Base-by-base conservation (phyloP, 2,888 invertebrate species). In the Lithophane ornitopus region DNA sequence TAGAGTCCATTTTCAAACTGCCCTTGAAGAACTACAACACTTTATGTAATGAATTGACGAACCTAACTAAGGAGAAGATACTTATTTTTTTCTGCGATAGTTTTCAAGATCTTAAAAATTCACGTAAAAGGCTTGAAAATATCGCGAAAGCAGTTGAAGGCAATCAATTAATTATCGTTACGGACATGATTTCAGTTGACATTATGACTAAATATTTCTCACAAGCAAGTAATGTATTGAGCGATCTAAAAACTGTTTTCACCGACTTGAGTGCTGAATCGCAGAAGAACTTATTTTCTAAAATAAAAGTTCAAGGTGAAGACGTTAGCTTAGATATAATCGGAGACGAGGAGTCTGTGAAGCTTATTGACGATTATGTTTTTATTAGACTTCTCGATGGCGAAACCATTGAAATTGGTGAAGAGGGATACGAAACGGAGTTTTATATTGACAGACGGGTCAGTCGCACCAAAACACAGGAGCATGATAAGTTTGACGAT, bases 281-380 rank as follows among this genome's bases (percentile, higher is more conserved):
- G 12, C 78, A 76, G 16, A 75, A 39, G 7, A 68, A 71, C 12
- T 26, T 86, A 34, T 4, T 58, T 80, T 63, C 65, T n/a, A 62
- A 62, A 61, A 46, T 80, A 9, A 69, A 68, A 39, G 78, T 86
- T 52, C 86, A 86, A 63, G 81, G 74, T 8, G 16, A 70, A 74
- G 56, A 77, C 34, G 26, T 86, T 1, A 62, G 61, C 14, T 59
- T 86, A 49, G 54, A 75, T n/a, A 26, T 67, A 12, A 26, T 86
- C 1, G 12, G 81, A 26, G 78, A 81, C 6, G 58, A 76, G 1
- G 54, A 52, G n/a, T 67, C 76, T 11, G 44, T 34, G 1, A 14
- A 0, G 22, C 73, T 70, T 8, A 62, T 85, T 3, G 68, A 80
- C 52, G 81, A 74, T 28, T 59, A 66, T 4, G 56, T 72, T 14